Conservation (phyloP, 2,113 vertebrate species). For the Prionailurus bengalensis region DNA sequence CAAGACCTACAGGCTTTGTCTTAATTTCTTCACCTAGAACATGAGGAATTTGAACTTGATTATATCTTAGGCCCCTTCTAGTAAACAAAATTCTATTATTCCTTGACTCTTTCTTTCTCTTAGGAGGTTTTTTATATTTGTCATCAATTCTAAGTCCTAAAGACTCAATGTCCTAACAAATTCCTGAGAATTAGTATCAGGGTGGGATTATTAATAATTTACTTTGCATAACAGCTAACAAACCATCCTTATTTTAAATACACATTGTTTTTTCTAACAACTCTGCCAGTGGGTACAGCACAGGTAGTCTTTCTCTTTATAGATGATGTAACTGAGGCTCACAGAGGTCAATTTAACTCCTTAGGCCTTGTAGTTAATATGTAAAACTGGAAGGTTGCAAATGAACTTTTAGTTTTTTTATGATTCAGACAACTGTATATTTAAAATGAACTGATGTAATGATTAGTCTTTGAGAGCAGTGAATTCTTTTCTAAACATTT, state of each 20-base stretch:
- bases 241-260: not conserved
- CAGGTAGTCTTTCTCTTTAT: not conserved
- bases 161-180: not conserved
- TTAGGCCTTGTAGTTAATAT: constrained; percentile 1
- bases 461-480: constrained; percentile 21
- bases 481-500: constrained; percentile 59
- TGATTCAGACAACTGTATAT: not conserved
- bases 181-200: not conserved
- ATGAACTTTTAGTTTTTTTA: not conserved
- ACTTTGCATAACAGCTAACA: constrained; percentile 26
- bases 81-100: not conserved
- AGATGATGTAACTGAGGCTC: not conserved
- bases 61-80: not conserved
- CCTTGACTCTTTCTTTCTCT: not conserved
- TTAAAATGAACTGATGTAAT: constrained; percentile 49
- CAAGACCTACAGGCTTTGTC: not conserved
- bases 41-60: not conserved
- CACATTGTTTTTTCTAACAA: not conserved
- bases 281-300: not conserved
- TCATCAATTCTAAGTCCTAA: not conserved
- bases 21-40: constrained; percentile 43
- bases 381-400: not conserved
- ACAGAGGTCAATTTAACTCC: not conserved
- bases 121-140: not conserved
- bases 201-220: not conserved